A percentile compares a stretch with the other conserved stretches of the same genome.
Conservation (phyloP, 2,113 vertebrate species). For the Phodopus roborovskii region DNA sequence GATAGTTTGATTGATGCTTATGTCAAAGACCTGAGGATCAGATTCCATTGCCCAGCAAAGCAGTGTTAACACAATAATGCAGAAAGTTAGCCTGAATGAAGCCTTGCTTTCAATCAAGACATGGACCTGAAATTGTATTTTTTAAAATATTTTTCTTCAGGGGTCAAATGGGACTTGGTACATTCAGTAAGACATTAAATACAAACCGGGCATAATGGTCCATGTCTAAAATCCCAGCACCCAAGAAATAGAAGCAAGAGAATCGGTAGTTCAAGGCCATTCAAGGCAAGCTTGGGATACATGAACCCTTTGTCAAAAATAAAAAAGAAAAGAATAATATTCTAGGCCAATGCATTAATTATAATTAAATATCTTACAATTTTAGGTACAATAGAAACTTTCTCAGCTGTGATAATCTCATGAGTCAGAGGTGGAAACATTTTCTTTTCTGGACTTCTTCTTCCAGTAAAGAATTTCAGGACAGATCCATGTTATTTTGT, state of each 20-base stretch:
- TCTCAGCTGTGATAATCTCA: background rate
- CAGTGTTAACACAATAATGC: background rate
- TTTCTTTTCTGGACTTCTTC: slow-evolving; percentile 49
- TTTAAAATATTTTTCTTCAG: background rate
- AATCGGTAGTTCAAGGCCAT: background rate
- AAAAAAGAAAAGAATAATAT: slow-evolving; percentile 43
- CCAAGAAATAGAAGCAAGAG: background rate
- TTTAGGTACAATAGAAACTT: background rate
- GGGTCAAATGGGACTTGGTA: background rate
- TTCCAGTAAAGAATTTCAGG: slow-evolving; percentile 56
- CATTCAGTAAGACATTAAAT: background rate
- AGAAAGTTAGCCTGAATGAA: background rate
- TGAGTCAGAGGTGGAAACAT: slow-evolving; percentile 39
- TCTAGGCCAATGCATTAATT: background rate
- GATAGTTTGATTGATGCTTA: background rate
- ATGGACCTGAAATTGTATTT: background rate
- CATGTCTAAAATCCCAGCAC: too few relatives aligned
- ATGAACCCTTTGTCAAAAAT: background rate
- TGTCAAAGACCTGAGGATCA: background rate
- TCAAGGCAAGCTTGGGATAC: background rate
- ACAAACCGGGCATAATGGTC: background rate
- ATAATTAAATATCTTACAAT: slow-evolving; percentile 45
- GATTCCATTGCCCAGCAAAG: background rate
- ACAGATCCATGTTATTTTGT: slow-evolving; percentile 72
- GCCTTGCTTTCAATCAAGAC: slow-evolving; percentile 15